Percentiles rank a stretch among this genome's conserved stretches.
phyloP scores from a whole-genome alignment of 1,140 invertebrate species.

The Lepidurus packardi region DNA sequence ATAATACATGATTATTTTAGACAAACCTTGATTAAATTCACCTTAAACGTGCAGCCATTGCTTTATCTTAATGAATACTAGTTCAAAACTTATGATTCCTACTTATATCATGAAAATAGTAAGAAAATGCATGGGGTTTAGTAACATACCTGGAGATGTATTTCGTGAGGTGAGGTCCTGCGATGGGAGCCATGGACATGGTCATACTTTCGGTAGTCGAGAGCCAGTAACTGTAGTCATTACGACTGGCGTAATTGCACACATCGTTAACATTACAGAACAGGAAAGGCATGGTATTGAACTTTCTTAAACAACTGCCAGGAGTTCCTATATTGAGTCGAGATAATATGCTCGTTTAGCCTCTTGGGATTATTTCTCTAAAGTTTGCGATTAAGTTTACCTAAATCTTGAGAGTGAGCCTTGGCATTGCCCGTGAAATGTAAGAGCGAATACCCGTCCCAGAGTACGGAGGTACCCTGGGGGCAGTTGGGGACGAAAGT shows the following conservation, averaged over 20 bases:
- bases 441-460: constrained; percentile 92
- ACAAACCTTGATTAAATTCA: too few species aligned
- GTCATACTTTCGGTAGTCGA: constrained; percentile 88
- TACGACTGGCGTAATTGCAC: constrained; percentile 81
- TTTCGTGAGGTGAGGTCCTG: constrained; percentile 66
- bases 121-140: background rate
- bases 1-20: too few species aligned
- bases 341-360: too few species aligned
- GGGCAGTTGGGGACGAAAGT: constrained; percentile 80
- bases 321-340: constrained; percentile 46
- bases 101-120: too few species aligned
- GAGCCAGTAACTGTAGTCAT: constrained; percentile 92
- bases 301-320: constrained; percentile 79
- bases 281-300: constrained; percentile 90
- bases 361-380: too few species aligned
- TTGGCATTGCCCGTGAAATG: constrained; percentile 88
- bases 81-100: too few species aligned
- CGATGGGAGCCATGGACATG: constrained; percentile 79
- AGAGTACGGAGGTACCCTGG: constrained; percentile 69
- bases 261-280: constrained; percentile 86
- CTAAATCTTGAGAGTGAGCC: constrained; percentile 89
- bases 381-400: constrained; percentile 46
- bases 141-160: constrained; percentile 73
- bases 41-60: too few species aligned
- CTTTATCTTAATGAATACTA: too few species aligned